These are phyloP conservation scores for Tragelaphus scriptus DNA, from an alignment of 2,113 vertebrate genomes.

Conservation along the genomic window DNA sequence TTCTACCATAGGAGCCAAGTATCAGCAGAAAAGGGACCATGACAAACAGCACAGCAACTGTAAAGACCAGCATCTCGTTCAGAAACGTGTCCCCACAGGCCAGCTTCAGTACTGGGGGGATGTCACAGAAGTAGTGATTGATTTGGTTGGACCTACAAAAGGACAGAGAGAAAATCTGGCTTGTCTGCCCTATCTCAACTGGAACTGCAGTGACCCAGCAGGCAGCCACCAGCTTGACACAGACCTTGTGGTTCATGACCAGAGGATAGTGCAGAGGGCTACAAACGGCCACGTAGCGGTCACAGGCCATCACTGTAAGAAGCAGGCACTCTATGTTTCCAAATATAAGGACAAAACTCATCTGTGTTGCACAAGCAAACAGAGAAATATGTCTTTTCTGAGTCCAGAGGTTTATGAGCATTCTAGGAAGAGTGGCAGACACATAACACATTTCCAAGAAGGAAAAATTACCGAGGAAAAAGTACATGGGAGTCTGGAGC, in stretches of 20 bases:
- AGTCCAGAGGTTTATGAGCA: neutral
- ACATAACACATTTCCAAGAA: neutral
- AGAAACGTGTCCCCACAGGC: no score
- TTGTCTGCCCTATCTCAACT: rapidly evolving
- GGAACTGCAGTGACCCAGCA: neutral
- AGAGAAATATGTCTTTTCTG: neutral
- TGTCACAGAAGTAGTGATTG: slow-evolving; percentile 34
- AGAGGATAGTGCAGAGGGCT: neutral
- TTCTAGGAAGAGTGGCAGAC: neutral
- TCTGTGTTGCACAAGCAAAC: neutral
- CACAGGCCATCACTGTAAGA: neutral
- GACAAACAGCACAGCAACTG: no score
- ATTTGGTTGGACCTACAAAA: slow-evolving; percentile 12
- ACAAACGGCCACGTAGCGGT: neutral
- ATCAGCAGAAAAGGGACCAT: neutral
- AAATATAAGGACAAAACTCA: neutral
- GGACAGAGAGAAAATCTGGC: neutral
- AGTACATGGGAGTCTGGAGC: neutral
- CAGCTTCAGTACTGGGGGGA: neutral
- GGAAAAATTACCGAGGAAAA: neutral
- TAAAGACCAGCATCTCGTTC: no score
- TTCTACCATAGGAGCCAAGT: neutral
- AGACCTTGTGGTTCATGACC: neutral
- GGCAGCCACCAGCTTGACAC: neutral
- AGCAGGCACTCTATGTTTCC: neutral